These are phyloP conservation scores for Drosophila kepulauana DNA, from an alignment of 1,140 invertebrate species.

Conservation along the genomic window DNA sequence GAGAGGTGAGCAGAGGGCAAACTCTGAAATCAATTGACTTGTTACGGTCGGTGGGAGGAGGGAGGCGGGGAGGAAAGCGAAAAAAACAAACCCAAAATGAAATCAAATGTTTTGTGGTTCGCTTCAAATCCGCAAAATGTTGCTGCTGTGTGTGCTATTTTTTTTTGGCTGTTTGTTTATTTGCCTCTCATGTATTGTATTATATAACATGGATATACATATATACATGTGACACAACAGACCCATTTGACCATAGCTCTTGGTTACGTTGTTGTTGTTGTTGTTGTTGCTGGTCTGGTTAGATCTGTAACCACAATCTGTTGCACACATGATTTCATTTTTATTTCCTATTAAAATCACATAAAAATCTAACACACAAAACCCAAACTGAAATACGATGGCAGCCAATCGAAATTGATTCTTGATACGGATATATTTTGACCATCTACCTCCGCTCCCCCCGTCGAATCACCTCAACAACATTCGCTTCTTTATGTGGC, in stretches of 20 bases:
- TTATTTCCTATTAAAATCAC: slow-evolving; percentile 81
- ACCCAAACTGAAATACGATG: slow-evolving; percentile 49
- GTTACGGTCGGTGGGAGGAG: slow-evolving; percentile 3
- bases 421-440: slow-evolving; percentile 23
- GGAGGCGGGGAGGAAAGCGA: background rate
- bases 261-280: slow-evolving; percentile 1
- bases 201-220: slow-evolving; percentile 21
- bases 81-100: slow-evolving; percentile 33
- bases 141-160: background rate
- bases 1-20: background rate
- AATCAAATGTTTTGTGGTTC: slow-evolving; percentile 77
- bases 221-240: slow-evolving; percentile 31
- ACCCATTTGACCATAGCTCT: slow-evolving; percentile 40
- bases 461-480: background rate
- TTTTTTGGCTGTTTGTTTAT: background rate
- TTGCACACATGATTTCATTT: slow-evolving; percentile 84
- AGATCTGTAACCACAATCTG: slow-evolving; percentile 66
- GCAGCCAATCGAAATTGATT: slow-evolving; percentile 45
- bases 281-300: slow-evolving; percentile 21
- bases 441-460: background rate
- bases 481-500: slow-evolving; percentile 23
- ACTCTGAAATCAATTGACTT: slow-evolving; percentile 74
- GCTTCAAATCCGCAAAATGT: slow-evolving; percentile 61
- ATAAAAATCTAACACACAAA: slow-evolving; percentile 79
- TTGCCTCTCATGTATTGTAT: background rate